Percentiles rank a stretch among this genome's conserved stretches.
These are phyloP conservation scores for Macaria liturata DNA, from an alignment of 2,888 invertebrate species.

Conservation along the genomic window DNA sequence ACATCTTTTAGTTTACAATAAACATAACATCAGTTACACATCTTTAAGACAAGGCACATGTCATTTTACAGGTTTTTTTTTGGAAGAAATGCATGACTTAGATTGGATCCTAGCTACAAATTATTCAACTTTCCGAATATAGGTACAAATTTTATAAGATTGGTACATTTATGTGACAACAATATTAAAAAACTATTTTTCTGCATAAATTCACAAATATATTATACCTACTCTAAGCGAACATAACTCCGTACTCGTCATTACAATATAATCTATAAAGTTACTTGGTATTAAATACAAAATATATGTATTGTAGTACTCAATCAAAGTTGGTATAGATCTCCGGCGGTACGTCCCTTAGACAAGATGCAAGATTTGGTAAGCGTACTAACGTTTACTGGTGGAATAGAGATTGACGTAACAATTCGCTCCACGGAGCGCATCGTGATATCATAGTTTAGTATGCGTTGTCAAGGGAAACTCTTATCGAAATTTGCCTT, in stretches of 20 bases:
- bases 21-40: constrained; percentile 71
- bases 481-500: no score
- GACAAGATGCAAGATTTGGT: no score
- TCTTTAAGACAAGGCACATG: constrained; percentile 81
- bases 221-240: constrained; percentile 81
- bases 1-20: constrained; percentile 57
- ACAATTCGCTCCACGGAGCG: background rate
- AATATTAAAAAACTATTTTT: constrained; percentile 83
- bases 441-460: constrained; percentile 1
- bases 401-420: no score
- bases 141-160: constrained; percentile 81
- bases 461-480: no score
- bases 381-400: no score
- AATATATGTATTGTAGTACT: constrained; percentile 55
- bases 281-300: constrained; percentile 75
- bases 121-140: constrained; percentile 83
- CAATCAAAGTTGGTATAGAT: constrained; percentile 43
- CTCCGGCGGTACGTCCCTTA: constrained; percentile 22
- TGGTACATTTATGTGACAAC: constrained; percentile 83
- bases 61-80: constrained; percentile 69
- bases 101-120: constrained; percentile 83
- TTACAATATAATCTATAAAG: constrained; percentile 77
- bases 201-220: constrained; percentile 81
- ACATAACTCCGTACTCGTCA: constrained; percentile 72
- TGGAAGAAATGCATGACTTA: constrained; percentile 78